Percentiles rank a stretch among this genome's conserved stretches.
Conservation (phyloP, 2,888 invertebrate genomes). For the Odontocolon sp. region DNA sequence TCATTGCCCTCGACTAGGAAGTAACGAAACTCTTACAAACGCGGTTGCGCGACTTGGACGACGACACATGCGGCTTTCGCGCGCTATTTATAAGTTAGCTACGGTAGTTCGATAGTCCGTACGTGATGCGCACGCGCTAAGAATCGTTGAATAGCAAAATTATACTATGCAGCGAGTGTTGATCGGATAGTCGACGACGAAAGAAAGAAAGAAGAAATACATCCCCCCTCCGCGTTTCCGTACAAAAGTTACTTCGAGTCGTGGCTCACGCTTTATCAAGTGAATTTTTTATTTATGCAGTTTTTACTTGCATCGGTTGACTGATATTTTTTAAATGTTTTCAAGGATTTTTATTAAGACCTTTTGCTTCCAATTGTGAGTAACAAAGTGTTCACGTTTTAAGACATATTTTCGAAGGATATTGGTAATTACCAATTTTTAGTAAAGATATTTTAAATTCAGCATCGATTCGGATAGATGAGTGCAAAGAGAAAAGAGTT, state of each 20-base stretch:
- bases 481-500: too few species aligned
- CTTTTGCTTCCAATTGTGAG: too few species aligned
- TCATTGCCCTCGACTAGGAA: too few species aligned
- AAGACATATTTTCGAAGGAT: too few species aligned
- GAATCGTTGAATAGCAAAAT: slow-evolving; percentile 63
- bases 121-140: slow-evolving; percentile 58
- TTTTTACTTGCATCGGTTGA: too few species aligned
- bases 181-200: slow-evolving; percentile 50
- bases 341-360: too few species aligned
- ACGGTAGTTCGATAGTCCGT: slow-evolving; percentile 33
- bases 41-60: not conserved
- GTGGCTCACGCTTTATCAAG: not conserved
- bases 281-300: slow-evolving; percentile 2
- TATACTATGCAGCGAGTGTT: slow-evolving; percentile 48
- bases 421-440: too few species aligned
- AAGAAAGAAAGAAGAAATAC: slow-evolving; percentile 23
- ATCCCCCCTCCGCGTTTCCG: not conserved
- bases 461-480: too few species aligned
- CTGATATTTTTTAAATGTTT: too few species aligned
- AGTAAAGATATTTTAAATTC: too few species aligned
- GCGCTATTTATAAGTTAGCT: slow-evolving; percentile 57
- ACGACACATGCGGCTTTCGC: slow-evolving; percentile 22
- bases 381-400: too few species aligned
- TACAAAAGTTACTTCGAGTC: not conserved
- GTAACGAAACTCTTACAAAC: too few species aligned